These are phyloP conservation scores for Andrena camellia DNA, from an alignment of 2,888 invertebrate genomes.

Conservation along the genomic window DNA sequence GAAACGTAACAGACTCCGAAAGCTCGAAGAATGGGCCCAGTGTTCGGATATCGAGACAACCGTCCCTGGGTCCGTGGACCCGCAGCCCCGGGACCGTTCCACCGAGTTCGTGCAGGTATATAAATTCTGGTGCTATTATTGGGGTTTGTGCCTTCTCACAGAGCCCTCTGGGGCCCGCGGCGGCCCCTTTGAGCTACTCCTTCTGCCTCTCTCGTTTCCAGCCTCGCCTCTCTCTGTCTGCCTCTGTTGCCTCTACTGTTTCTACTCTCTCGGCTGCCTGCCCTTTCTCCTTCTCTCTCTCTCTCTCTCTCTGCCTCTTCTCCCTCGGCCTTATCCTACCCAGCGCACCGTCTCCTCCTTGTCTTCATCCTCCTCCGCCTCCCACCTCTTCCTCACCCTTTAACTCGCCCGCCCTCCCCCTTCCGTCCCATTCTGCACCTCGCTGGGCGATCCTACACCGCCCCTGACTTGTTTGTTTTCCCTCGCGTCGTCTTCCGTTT, in stretches of 20 bases:
- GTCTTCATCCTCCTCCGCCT: constrained; percentile 50
- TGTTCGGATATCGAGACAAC: constrained; percentile 60
- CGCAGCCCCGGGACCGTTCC: constrained; percentile 77
- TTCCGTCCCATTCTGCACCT: constrained; percentile 57
- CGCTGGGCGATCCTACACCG: constrained; percentile 61
- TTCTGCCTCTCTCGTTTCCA: constrained; percentile 72
- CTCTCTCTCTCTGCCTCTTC: constrained; percentile 34
- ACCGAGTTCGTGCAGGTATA: constrained; percentile 83
- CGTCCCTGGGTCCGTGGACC: constrained; percentile 73
- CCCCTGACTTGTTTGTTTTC: constrained; percentile 82
- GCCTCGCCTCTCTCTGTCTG: constrained; percentile 59
- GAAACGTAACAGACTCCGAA: constrained; percentile 24
- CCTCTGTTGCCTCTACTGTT: constrained; percentile 48
- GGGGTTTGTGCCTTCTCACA: constrained; percentile 83
- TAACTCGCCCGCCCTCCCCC: constrained; percentile 55
- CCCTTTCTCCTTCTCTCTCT: constrained; percentile 41
- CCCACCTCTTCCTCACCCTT: constrained; percentile 42
- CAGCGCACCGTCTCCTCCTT: constrained; percentile 3
- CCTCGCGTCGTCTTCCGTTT: constrained; percentile 82
- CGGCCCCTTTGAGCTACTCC: constrained; percentile 80
- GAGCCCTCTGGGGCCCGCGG: constrained; percentile 77
- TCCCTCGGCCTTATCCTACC: constrained; percentile 45
- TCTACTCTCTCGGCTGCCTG: constrained; percentile 42
- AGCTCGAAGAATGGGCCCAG: constrained; percentile 41
- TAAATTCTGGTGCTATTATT: constrained; percentile 85